Percentiles rank a stretch among this genome's conserved stretches.
These are phyloP conservation scores for Stichodactyla helianthus DNA, from an alignment of 64 coral and sea anemone genomes.

Conservation along the genomic window DNA sequence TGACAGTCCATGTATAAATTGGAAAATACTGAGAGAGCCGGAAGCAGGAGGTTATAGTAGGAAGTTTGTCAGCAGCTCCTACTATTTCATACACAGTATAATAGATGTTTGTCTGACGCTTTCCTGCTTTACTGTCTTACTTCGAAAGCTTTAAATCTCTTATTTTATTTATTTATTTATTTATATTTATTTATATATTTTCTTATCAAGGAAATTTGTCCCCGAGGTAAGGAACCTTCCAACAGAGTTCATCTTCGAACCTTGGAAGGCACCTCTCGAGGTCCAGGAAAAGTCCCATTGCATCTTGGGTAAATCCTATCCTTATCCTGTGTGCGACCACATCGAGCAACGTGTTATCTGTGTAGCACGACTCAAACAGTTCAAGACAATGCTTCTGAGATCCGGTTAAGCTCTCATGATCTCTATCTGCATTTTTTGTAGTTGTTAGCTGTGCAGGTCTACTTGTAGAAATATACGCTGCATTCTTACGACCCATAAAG, in stretches of 20 bases:
- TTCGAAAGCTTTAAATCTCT: too few relatives aligned
- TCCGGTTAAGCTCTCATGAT: not conserved
- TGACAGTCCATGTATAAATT: too few relatives aligned
- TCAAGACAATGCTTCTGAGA: conserved; percentile 1
- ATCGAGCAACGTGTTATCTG: conserved; percentile 39
- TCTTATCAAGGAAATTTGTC: conserved; percentile 46
- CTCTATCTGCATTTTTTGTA: not conserved
- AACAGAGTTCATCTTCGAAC: conserved; percentile 56
- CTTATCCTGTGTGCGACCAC: conserved; percentile 51
- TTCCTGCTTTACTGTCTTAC: too few relatives aligned
- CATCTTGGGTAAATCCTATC: conserved; percentile 66
- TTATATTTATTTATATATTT: not conserved
- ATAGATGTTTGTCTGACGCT: too few relatives aligned
- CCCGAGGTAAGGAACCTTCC: conserved; percentile 50
- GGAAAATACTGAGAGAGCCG: too few relatives aligned
- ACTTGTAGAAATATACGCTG: too few relatives aligned
- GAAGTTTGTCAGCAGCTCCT: too few relatives aligned
- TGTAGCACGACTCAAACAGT: conserved; percentile 24
- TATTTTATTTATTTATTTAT: too few relatives aligned
- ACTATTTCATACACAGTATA: too few relatives aligned
- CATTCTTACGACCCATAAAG: too few relatives aligned
- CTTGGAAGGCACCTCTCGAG: conserved; percentile 58
- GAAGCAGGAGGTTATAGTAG: too few relatives aligned
- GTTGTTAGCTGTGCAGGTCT: too few relatives aligned
- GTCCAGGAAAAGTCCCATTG: conserved; percentile 46